Percentiles rank a stretch among this genome's conserved stretches.
Evolutionary conservation across 1,140 invertebrate species (phyloP).

Genomic region (Tetramorium parvispinum): DNA sequence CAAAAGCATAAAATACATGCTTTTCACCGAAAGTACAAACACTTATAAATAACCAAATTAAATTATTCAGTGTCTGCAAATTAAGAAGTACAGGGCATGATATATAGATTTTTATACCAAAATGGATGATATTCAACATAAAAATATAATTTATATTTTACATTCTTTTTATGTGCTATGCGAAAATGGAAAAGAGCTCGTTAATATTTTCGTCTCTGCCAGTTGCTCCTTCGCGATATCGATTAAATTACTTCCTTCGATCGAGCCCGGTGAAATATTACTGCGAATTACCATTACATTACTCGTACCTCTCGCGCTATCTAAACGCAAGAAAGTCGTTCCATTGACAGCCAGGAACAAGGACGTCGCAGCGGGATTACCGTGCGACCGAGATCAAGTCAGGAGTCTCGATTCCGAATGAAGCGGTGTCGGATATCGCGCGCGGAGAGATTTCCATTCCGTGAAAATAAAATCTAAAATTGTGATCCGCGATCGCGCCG

Average conservation of each 20-base stretch:
- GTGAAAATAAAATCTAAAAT: not conserved
- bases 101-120: not conserved
- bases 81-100: not conserved
- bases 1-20: not conserved
- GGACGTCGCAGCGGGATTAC: not conserved
- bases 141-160: not conserved
- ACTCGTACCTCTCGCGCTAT: not conserved
- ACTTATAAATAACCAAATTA: not conserved
- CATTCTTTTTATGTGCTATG: not conserved
- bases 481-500: not conserved
- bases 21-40: not conserved
- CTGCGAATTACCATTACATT: not conserved
- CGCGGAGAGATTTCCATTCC: too few relatives aligned
- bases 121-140: not conserved
- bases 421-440: not conserved
- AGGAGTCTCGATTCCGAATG: not conserved
- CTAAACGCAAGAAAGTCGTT: not conserved
- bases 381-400: not conserved
- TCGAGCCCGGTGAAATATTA: constrained; percentile 28
- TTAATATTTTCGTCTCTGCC: not conserved
- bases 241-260: constrained; percentile 16
- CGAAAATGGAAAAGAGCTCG: not conserved
- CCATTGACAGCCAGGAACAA: not conserved
- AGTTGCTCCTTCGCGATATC: not conserved
- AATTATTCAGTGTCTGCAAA: not conserved